Base-by-base conservation (phyloP, 2,888 invertebrate genomes). In the Argyresthia albistria region DNA sequence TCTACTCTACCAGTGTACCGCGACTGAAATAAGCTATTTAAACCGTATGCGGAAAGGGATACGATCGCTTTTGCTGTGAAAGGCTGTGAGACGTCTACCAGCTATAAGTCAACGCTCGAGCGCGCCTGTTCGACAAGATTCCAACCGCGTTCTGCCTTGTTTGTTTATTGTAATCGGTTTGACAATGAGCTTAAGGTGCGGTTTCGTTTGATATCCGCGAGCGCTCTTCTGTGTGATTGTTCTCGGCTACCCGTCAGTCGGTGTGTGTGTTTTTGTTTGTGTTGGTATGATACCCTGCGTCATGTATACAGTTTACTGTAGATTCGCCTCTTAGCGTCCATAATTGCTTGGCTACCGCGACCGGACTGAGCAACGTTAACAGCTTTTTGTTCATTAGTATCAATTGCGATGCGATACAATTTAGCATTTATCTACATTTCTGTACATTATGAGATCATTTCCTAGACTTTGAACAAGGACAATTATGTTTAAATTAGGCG, bases 141-240 rank as follows among this genome's bases (percentile, higher is more conserved):
- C 87, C 87, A 87, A 83, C 84, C 84, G 84, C 86, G 83, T 82
- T 46, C 84, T 84, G 82, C 79, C 82, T 84, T 86, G 87, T 87
- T 86, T 87, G 86, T 84, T 87, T 86, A 87, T 86, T 84, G 84
- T 87, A 87, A 86, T 86, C 86, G 86, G 86, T 86, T 86, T 86
- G 81, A 86, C 86, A 86, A 87, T 86, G 83, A 80, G 86, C 86
- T 86, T 87, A 87, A 87, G 86, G 87, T 86, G 86, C 86, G 86
- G 86, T 87, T 87, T 87, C 83, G 81, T 82, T 80, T 87, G 87
- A 84, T 86, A 80, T 80, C 65, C 68, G 69, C 68, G 68, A 69
- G 73, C 74, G 74, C 75, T 74, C 75, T 73, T 70, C 71, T 70
- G 70, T 70, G 70, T 72, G 80, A 78, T 79, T 81, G 82, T 77